A percentile compares a stretch with the other conserved stretches of the same genome.
phyloP scores from a whole-genome alignment of 2,888 invertebrate genomes.

The Podabrus alpinus region DNA sequence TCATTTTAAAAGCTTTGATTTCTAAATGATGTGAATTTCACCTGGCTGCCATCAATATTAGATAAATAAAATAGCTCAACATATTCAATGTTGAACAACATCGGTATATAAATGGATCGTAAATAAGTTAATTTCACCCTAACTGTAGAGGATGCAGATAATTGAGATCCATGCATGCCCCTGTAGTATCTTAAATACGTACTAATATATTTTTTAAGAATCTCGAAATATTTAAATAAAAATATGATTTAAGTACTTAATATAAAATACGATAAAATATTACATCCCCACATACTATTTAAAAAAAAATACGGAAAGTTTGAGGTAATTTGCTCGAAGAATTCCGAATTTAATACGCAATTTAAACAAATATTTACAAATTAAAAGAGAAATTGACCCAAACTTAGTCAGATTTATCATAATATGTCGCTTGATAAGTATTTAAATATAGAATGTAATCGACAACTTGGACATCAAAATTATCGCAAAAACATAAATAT shows the following conservation, averaged over 20 bases:
- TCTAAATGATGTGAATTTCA: neutral
- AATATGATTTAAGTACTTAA: too few species aligned
- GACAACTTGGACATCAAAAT: neutral
- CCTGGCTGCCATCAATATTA: neutral
- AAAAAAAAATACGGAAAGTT: too few species aligned
- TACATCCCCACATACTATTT: neutral
- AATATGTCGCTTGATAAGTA: neutral
- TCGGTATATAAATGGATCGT: neutral
- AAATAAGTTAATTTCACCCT: neutral
- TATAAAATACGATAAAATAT: too few species aligned
- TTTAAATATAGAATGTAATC: neutral
- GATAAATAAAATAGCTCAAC: neutral
- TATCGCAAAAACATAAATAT: neutral
- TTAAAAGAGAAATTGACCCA: neutral
- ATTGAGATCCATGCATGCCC: neutral
- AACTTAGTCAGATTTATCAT: neutral
- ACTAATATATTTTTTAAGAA: too few species aligned
- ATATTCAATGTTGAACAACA: neutral
- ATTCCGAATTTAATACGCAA: neutral
- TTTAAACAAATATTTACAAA: neutral
- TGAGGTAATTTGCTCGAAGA: neutral
- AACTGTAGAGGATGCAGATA: neutral
- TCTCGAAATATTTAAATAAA: neutral
- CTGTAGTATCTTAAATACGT: neutral
- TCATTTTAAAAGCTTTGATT: neutral